Evolutionary conservation across 2,888 invertebrate genomes (phyloP).

Genomic region (Erebia aethiops): DNA sequence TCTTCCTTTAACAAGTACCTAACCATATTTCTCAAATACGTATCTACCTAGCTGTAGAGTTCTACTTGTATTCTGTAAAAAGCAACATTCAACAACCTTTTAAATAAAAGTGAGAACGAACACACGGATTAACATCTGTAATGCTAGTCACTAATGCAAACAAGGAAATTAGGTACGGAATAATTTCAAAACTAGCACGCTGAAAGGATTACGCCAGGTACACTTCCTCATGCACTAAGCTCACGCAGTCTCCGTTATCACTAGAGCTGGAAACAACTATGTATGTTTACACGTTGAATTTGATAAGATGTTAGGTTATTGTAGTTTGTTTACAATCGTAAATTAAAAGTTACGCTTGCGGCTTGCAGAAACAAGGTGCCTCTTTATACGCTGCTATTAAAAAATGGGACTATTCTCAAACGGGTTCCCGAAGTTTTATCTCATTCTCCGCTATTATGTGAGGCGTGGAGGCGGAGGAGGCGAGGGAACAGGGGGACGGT

Average conservation of each 20-base stretch:
- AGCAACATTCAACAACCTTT: no score
- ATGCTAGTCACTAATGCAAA: conserved; percentile 50
- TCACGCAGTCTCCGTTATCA: conserved; percentile 49
- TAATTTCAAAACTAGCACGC: conserved; percentile 77
- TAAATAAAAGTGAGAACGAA: no score
- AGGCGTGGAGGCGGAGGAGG: conserved; percentile 52
- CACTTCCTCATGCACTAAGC: conserved; percentile 76
- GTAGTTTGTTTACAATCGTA: conserved; percentile 14
- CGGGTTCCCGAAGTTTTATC: conserved; percentile 76
- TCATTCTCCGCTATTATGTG: conserved; percentile 63
- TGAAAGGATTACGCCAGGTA: conserved; percentile 73
- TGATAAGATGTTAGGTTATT: not conserved
- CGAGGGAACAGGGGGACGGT: conserved; percentile 53
- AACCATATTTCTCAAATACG: no score
- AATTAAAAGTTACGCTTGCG: conserved; percentile 37
- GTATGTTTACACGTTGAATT: not conserved
- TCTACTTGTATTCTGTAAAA: not conserved
- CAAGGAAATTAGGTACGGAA: conserved; percentile 76
- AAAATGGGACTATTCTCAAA: conserved; percentile 67
- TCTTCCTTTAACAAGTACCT: conserved; percentile 6
- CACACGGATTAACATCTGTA: not conserved
- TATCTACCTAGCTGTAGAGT: no score
- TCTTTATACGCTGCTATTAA: conserved; percentile 53
- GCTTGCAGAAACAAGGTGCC: conserved; percentile 37
- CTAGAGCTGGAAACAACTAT: conserved; percentile 16